A percentile compares a stretch with the other conserved stretches of the same genome.
These are phyloP conservation scores for Gadus chalcogrammus DNA, from an alignment of 2,113 vertebrate genomes.

Conservation along the genomic window DNA sequence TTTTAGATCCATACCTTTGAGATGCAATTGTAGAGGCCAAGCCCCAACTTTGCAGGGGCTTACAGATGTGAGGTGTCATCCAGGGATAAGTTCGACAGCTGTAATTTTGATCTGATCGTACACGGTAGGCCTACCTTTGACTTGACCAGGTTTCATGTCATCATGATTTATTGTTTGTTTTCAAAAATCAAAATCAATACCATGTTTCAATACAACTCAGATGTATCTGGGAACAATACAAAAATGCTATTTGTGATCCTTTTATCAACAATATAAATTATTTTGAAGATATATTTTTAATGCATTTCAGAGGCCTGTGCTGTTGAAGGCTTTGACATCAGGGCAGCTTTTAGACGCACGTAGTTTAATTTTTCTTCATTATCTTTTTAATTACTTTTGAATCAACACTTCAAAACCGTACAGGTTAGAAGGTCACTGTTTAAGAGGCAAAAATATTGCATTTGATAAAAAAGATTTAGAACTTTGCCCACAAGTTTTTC, in stretches of 20 bases:
- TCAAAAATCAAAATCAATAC: neutral
- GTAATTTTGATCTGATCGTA: slow-evolving; percentile 86
- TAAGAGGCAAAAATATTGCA: neutral
- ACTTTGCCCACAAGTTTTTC: no score
- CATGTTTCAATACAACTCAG: neutral
- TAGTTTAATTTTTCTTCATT: slow-evolving; percentile 66
- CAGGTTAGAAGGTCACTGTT: neutral
- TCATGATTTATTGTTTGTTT: no score
- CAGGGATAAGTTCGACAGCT: slow-evolving; percentile 97
- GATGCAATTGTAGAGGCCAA: slow-evolving; percentile 87
- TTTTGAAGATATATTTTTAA: neutral
- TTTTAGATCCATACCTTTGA: slow-evolving; percentile 88
- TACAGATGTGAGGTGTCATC: slow-evolving; percentile 94
- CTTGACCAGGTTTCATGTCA: no score
- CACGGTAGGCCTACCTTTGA: slow-evolving; percentile 76
- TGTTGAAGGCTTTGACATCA: slow-evolving; percentile 84
- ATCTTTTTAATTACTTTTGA: neutral
- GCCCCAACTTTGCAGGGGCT: slow-evolving; percentile 80
- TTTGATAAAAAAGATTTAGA: neutral
- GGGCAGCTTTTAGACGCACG: slow-evolving; percentile 90
- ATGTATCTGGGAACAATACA: neutral
- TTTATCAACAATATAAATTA: slow-evolving; percentile 1
- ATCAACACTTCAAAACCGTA: neutral
- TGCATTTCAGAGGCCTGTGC: slow-evolving; percentile 74
- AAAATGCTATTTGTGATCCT: neutral